Evolutionary conservation across 2,113 vertebrate species (phyloP).

Genomic region (Nematolebias whitei): DNA sequence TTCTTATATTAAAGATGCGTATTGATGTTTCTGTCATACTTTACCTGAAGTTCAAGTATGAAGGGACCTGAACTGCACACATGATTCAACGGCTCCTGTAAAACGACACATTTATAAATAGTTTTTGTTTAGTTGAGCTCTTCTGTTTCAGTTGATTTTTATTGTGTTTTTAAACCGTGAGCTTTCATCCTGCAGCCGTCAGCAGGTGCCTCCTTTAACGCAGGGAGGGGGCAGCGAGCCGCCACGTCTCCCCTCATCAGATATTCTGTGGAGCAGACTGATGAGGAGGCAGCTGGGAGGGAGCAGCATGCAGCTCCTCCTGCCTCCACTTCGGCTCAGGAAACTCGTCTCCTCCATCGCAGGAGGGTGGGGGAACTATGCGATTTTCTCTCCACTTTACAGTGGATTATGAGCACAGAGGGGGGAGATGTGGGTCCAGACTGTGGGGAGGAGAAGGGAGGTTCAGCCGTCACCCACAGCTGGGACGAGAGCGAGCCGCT

Average conservation of each 20-base stretch:
- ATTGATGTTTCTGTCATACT: no score
- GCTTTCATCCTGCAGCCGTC: background rate
- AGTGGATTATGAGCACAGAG: conserved; percentile 62
- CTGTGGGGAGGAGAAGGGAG: conserved; percentile 48
- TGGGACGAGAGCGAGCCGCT: conserved; percentile 48
- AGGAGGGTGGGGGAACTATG: conserved; percentile 46
- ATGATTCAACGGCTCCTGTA: no score
- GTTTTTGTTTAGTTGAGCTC: no score
- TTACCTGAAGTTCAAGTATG: no score
- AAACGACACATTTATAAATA: no score
- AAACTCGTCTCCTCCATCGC: conserved; percentile 42
- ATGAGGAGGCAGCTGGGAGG: conserved; percentile 7
- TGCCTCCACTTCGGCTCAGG: conserved; percentile 13
- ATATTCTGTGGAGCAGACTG: background rate
- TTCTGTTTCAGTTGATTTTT: no score
- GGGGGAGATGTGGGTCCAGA: conserved; percentile 64
- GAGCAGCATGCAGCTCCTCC: conserved; percentile 13
- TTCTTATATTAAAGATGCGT: no score
- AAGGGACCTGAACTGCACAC: no score
- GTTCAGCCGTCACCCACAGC: conserved; percentile 49
- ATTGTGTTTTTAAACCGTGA: no score
- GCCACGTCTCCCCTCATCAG: conserved; percentile 15
- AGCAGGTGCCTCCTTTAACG: conserved; percentile 30
- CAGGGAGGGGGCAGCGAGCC: conserved; percentile 9
- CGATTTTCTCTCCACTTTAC: conserved; percentile 40